These are phyloP conservation scores for Sapajus apella DNA, from an alignment of 2,113 vertebrate species.

Conservation along the genomic window DNA sequence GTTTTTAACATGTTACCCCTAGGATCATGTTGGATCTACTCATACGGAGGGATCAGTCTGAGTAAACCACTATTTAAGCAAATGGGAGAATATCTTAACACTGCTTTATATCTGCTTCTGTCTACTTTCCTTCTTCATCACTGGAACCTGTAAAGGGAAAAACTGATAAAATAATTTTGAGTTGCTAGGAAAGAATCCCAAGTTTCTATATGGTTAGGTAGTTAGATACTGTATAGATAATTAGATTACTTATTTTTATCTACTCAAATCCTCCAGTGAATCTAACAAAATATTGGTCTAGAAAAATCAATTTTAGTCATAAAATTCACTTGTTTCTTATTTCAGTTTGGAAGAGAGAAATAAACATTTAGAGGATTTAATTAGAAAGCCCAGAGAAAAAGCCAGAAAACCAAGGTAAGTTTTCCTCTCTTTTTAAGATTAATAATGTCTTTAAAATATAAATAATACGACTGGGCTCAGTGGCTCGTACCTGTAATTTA, in stretches of 20 bases:
- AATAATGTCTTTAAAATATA: background rate
- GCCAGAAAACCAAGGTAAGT: constrained; percentile 59
- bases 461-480: rapidly evolving
- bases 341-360: constrained; percentile 72
- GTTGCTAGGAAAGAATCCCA: background rate
- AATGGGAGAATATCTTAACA: background rate
- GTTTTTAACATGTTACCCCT: background rate
- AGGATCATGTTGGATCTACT: background rate
- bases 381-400: constrained; percentile 59
- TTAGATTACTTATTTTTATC: background rate
- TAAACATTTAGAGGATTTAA: constrained; percentile 55
- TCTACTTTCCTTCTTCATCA: background rate
- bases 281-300: background rate
- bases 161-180: background rate
- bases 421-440: constrained; percentile 17
- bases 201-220: background rate
- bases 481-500: too few species aligned
- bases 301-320: background rate
- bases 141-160: background rate
- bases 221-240: background rate
- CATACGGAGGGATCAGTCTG: background rate
- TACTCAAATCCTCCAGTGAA: background rate
- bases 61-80: background rate
- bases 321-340: constrained; percentile 40
- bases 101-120: background rate